phyloP scores from a whole-genome alignment of 2,797 vertebrate species.

The Eremophila alpestris region DNA sequence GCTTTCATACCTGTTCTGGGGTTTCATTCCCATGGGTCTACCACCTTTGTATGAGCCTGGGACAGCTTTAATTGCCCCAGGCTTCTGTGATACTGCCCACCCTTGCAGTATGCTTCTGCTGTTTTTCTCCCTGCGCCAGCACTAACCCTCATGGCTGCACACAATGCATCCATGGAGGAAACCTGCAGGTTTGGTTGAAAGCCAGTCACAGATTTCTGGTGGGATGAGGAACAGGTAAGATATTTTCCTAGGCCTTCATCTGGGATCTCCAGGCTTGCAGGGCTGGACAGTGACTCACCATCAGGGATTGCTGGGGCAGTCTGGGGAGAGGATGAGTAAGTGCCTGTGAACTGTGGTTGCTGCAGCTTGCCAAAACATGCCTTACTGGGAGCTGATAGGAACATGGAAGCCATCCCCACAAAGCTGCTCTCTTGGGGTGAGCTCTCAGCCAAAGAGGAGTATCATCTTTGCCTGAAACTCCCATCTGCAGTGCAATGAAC shows the following conservation, averaged over 20 bases:
- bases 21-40: neutral
- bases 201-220: neutral
- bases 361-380: neutral
- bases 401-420: rapidly evolving
- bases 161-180: neutral
- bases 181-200: neutral
- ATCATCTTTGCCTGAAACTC: neutral
- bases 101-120: neutral
- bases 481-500: neutral
- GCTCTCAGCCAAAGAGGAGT: neutral
- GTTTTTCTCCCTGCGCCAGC: neutral
- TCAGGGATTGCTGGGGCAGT: neutral
- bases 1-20: neutral
- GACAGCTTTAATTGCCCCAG: neutral
- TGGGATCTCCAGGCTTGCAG: neutral
- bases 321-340: neutral
- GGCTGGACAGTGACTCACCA: neutral
- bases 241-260: neutral
- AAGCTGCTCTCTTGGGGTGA: neutral
- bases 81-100: neutral
- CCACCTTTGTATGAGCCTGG: neutral
- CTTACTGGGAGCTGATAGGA: neutral
- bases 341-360: neutral
- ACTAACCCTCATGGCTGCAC: neutral
- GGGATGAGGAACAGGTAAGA: neutral